phyloP scores from a whole-genome alignment of 2,888 invertebrate species.

The Caenorhabditis sinica region DNA sequence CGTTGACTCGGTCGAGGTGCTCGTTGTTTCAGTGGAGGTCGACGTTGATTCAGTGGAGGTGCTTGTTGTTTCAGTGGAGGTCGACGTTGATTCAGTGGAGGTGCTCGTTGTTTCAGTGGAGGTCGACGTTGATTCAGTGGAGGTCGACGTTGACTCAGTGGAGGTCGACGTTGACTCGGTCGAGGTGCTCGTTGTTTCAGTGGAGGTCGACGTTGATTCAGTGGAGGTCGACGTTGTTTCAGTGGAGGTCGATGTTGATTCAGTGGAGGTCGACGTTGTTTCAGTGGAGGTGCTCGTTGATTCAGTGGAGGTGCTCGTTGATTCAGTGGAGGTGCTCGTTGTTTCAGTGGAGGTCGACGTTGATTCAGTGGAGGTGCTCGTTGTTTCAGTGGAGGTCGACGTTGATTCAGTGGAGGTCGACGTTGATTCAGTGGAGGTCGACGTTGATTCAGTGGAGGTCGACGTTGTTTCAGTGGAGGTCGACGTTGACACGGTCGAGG shows the following conservation, averaged over 20 bases:
- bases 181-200: conserved; percentile 29
- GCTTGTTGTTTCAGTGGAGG: conserved; percentile 18
- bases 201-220: conserved; percentile 17
- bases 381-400: conserved; percentile 5
- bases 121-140: conserved; percentile 26
- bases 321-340: conserved; percentile 30
- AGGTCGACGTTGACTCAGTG: conserved; percentile 11
- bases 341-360: conserved; percentile 37
- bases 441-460: conserved; percentile 31
- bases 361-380: conserved; percentile 24
- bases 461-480: neutral
- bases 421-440: conserved; percentile 28
- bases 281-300: conserved; percentile 18
- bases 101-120: conserved; percentile 30
- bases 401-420: conserved; percentile 8
- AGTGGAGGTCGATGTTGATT: conserved; percentile 34
- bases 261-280: conserved; percentile 16
- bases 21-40: conserved; percentile 6
- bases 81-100: conserved; percentile 5
- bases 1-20: conserved; percentile 39
- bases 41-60: conserved; percentile 17
- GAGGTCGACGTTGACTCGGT: conserved; percentile 10
- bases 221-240: conserved; percentile 29
- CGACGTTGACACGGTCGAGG: conserved; percentile 16
- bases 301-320: conserved; percentile 27